Conservation (phyloP, 1,140 invertebrate species). For the Bicyclus anynana region DNA sequence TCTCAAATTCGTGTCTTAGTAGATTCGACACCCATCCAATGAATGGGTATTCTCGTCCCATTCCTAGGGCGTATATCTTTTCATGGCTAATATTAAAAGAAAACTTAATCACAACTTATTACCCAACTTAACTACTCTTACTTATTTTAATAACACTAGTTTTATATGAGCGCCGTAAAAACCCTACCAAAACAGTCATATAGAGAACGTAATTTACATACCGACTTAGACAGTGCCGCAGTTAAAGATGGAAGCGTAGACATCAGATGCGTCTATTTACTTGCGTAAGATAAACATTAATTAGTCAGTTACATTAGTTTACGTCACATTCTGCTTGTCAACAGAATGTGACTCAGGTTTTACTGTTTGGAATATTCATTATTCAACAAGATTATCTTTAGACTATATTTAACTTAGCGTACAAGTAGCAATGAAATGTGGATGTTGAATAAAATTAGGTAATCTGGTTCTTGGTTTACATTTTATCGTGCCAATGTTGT, state of each 20-base stretch:
- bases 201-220: not conserved
- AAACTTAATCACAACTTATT: too few relatives aligned
- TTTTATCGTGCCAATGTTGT: too few relatives aligned
- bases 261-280: constrained; percentile 5
- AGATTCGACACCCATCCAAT: too few relatives aligned
- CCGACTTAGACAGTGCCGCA: not conserved
- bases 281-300: constrained; percentile 2
- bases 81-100: too few relatives aligned
- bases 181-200: not conserved
- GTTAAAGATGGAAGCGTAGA: not conserved
- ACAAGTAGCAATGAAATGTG: not conserved
- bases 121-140: too few relatives aligned
- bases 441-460: not conserved
- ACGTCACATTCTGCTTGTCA: constrained; percentile 7
- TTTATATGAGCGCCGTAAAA: not conserved
- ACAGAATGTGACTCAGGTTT: constrained; percentile 21
- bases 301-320: not conserved
- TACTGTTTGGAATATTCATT: constrained; percentile 19
- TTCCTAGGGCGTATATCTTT: too few relatives aligned
- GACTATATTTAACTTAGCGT: constrained; percentile 14
- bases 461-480: not conserved
- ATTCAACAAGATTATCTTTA: constrained; percentile 16
- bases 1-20: too few relatives aligned
- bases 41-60: too few relatives aligned
- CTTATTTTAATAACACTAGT: too few relatives aligned